Base-by-base conservation (phyloP, 2,113 vertebrate species). In the Leiothrix lutea region DNA sequence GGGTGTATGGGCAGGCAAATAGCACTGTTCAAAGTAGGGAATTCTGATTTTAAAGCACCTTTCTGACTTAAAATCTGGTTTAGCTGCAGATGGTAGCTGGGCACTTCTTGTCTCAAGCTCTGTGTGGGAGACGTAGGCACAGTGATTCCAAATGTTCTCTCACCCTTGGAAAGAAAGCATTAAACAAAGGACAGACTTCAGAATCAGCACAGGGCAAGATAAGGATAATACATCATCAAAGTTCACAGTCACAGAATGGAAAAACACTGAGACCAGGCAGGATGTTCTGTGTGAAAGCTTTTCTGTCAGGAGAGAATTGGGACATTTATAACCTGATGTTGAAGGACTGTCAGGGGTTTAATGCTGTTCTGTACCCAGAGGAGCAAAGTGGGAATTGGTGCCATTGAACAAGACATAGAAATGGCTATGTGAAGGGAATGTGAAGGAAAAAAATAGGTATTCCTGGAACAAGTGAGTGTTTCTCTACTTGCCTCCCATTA, bases 241-340 rank as follows among this genome's bases (percentile, higher is more conserved):
- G 79, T 48, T 61, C 60, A 73, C 36, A 72, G 78, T 62, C 62
- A 71, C 62, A 44, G 88, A 95, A 91, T 57, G 90, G 92, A 94
- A 96, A 94, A 97, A 92, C 53, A 90, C 90, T 51, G 64, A 86
- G 84, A 74, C 19, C 54, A 74, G 29, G 60, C 85, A 58, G 31
- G 54, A 62, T 66, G 47, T 58, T 33, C 31, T 44, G 2, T 44
- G 44, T 50, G 45, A 67, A 94, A 90, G 42, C 40, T 51, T 64
- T 92, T 73, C 22, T 45, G 25, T 66, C 38, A 79, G 33, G 35
- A 81, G 29, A 75, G 45, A 54, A 75, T 44, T 61, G 36, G 33
- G 56, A 80, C 51, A 47, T 73, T 86, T 91, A 47, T 75, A 73
- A 80, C 44, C 45, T 86, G 53, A 16, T 21, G 7, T 48, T 92